Evolutionary conservation across 1,140 invertebrate species (phyloP).

Genomic region (Drosophila paulistorum): DNA sequence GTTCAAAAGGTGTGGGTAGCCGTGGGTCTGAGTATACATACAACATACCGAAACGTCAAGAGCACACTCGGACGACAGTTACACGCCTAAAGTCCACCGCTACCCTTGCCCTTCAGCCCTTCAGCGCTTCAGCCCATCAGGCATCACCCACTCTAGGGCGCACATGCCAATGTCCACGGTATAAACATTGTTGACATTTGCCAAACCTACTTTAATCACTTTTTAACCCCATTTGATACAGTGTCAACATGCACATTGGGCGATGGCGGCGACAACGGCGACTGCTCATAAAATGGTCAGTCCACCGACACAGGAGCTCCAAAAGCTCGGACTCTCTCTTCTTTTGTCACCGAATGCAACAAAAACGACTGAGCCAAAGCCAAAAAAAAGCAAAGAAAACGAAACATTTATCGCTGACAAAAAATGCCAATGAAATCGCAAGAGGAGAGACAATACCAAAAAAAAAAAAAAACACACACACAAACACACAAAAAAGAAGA

Average conservation of each 20-base stretch:
- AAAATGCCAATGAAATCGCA: slow-evolving; percentile 79
- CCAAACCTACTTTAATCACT: slow-evolving; percentile 83
- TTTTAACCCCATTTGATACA: slow-evolving; percentile 83
- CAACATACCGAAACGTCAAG: slow-evolving; percentile 75
- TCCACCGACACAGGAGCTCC: slow-evolving; percentile 20
- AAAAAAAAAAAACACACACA: slow-evolving; percentile 3
- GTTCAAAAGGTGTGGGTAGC: not conserved
- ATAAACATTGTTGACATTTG: slow-evolving; percentile 82
- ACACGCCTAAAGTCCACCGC: slow-evolving; percentile 65
- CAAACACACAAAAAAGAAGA: slow-evolving; percentile 18
- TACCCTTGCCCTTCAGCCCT: not conserved
- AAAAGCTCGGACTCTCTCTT: not conserved
- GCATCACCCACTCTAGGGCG: slow-evolving; percentile 1
- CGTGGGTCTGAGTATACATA: slow-evolving; percentile 31
- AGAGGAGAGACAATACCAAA: slow-evolving; percentile 52
- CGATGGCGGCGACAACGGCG: not conserved
- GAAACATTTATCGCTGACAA: slow-evolving; percentile 49
- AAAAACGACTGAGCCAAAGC: slow-evolving; percentile 13
- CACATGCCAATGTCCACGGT: slow-evolving; percentile 60
- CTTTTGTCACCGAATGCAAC: slow-evolving; percentile 35
- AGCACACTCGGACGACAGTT: slow-evolving; percentile 77
- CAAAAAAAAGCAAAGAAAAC: slow-evolving; percentile 34
- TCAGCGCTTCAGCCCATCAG: not conserved
- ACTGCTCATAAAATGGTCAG: slow-evolving; percentile 76
- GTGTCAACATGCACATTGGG: slow-evolving; percentile 73